Percentiles rank a stretch among this genome's conserved stretches.
phyloP scores from a whole-genome alignment of 2,797 vertebrate genomes.

The Balearica regulorum region DNA sequence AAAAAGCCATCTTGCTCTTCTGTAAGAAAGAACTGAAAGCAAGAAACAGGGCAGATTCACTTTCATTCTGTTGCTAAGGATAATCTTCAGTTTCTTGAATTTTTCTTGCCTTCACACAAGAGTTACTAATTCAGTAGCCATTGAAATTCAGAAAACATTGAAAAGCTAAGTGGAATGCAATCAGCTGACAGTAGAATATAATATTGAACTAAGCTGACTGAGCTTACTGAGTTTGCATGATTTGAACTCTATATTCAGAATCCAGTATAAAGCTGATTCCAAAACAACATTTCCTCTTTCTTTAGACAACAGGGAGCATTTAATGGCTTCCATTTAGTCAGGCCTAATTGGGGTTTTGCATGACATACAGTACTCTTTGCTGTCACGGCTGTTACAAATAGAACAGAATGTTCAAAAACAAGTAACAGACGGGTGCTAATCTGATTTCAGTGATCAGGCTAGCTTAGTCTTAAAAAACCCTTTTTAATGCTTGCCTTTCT shows the following conservation, averaged over 20 bases:
- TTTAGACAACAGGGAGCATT: slow-evolving; percentile 24
- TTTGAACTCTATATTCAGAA: slow-evolving; percentile 33
- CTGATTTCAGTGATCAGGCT: slow-evolving; percentile 54
- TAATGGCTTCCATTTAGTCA: slow-evolving; percentile 41
- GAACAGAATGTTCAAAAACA: slow-evolving; percentile 67
- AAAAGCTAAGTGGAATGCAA: slow-evolving; percentile 20
- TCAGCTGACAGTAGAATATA: slow-evolving; percentile 6
- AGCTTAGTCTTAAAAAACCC: slow-evolving; percentile 33
- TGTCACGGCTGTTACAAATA: slow-evolving; percentile 55
- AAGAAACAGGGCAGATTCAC: background rate
- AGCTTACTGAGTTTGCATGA: slow-evolving; percentile 1
- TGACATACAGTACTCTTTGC: slow-evolving; percentile 8
- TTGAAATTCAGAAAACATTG: slow-evolving; percentile 25
- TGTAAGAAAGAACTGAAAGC: background rate
- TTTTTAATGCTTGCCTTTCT: slow-evolving; percentile 52
- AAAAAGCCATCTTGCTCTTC: background rate
- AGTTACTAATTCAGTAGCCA: background rate
- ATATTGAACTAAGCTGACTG: slow-evolving; percentile 4
- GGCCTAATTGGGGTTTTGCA: slow-evolving; percentile 56
- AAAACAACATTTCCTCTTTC: slow-evolving; percentile 27
- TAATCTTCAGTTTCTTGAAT: background rate
- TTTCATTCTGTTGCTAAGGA: background rate
- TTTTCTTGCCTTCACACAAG: background rate
- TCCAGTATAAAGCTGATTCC: slow-evolving; percentile 36
- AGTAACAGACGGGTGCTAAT: slow-evolving; percentile 57